Base-by-base conservation (phyloP, 2,888 invertebrate genomes). In the Ypsolopha sequella region DNA sequence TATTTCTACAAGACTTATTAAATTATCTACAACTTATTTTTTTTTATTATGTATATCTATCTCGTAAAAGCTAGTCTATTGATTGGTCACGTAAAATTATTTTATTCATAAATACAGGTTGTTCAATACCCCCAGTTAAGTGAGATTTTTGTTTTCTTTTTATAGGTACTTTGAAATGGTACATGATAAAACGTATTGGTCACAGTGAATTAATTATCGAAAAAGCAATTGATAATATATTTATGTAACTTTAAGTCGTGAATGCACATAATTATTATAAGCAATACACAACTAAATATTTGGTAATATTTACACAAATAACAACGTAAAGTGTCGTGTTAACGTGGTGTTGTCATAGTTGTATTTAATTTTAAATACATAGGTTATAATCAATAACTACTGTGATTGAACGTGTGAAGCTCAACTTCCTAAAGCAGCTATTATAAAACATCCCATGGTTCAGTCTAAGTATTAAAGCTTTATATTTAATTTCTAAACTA, bases 261-360 rank as follows among this genome's bases (percentile, higher is more conserved):
- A 63, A 62, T 63, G 69, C 70, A 71, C 67, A 59, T 63, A 68
- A 69, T 63, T 65, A 65, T 51, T 53, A 53, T 56, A 60, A 60
- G 60, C 60, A 59, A 60, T 60, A 60, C 48, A 48, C 48, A 41
- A 33, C 14, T 9, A 43, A 43, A 34, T 24, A 24, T 7, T 14
- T 45, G 33, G 33, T 14, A 48, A 24, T 47, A 47, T 47, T 47
- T 47, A 47, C 47, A 47, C 47, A 47, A 36, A 47, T 36, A 46
- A 24, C 46, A 36, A 47, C 14, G 47, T 47, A 10, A 24, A 35
- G 11, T 36, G 36, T 36, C 9, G 36, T 47, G 13, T 13, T 24
- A 24, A 24, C 35, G 46, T 36, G 47, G 24, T 47, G 14, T 36
- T 14, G 47, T 47, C 11, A 36, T 11, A 11, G 48, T 51, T 51